Conservation (phyloP, 2,113 vertebrate species). For the Nycticryphes semicollaris region DNA sequence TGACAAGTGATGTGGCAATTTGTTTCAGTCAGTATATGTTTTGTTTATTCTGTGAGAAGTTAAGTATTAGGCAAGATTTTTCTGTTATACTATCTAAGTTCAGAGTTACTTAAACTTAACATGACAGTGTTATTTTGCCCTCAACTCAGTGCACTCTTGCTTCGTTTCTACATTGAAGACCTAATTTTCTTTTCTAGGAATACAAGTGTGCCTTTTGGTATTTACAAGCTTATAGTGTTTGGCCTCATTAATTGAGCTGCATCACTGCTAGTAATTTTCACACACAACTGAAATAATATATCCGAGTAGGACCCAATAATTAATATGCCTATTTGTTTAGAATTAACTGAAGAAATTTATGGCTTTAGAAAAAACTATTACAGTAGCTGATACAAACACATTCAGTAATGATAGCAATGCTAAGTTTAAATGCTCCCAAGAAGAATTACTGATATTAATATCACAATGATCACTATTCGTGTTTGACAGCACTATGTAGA, state of each 20-base stretch:
- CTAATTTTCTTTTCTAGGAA: neutral
- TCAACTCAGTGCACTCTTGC: neutral
- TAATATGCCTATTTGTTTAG: constrained; percentile 67
- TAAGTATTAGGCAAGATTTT: neutral
- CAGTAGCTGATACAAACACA: constrained; percentile 62
- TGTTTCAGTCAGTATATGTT: neutral
- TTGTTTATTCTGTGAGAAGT: neutral
- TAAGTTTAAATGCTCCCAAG: constrained; percentile 63
- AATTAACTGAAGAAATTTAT: constrained; percentile 71
- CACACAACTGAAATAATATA: constrained; percentile 22
- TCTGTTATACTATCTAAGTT: neutral
- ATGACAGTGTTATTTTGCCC: neutral
- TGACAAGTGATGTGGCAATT: neutral
- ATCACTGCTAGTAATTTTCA: constrained; percentile 11
- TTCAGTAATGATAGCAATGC: constrained; percentile 34
- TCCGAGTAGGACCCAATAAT: constrained; percentile 57
- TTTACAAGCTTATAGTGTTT: neutral
- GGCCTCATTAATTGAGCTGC: neutral
- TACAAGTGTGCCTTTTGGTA: neutral
- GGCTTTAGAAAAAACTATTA: constrained; percentile 55
- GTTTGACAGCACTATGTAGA: constrained; percentile 48
- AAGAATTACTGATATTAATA: constrained; percentile 61
- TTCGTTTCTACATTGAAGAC: neutral
- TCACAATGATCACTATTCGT: neutral
- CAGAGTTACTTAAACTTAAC: neutral